Percentiles rank a stretch among this genome's conserved stretches.
Evolutionary conservation across 2,888 invertebrate species (phyloP).

Genomic region (Nysson spinosus): DNA sequence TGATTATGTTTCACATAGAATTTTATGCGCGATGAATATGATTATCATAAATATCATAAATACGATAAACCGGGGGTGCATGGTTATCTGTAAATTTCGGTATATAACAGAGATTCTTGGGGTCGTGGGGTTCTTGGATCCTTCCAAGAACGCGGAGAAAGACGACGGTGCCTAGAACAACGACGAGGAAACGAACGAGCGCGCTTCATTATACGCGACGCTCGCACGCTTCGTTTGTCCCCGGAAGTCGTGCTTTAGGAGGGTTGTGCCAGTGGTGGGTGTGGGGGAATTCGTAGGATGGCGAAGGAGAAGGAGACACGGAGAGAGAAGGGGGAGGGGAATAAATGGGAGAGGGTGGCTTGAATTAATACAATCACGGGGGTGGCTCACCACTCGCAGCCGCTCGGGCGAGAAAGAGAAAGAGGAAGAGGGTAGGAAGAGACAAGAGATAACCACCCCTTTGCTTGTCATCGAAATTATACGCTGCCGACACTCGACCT

Average conservation of each 20-base stretch:
- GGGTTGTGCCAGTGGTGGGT: slow-evolving; percentile 42
- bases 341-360: slow-evolving; percentile 61
- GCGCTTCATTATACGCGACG: slow-evolving; percentile 77
- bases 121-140: slow-evolving; percentile 1
- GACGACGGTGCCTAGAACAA: slow-evolving; percentile 55
- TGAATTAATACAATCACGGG: slow-evolving; percentile 75
- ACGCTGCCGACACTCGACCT: slow-evolving; percentile 64
- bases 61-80: neutral
- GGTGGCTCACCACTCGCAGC: slow-evolving; percentile 58
- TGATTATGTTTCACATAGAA: too few relatives aligned
- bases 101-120: neutral
- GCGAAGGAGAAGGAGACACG: neutral
- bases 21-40: too few relatives aligned
- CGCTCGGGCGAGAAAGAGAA: slow-evolving; percentile 32
- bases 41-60: too few relatives aligned
- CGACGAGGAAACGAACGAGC: slow-evolving; percentile 70
- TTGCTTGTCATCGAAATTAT: slow-evolving; percentile 71
- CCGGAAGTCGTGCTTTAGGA: slow-evolving; percentile 74
- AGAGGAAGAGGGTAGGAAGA: slow-evolving; percentile 26
- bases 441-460: slow-evolving; percentile 63
- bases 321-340: slow-evolving; percentile 21
- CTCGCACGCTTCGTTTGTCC: slow-evolving; percentile 76
- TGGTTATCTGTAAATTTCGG: neutral
- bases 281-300: slow-evolving; percentile 34
- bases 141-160: slow-evolving; percentile 23